These are phyloP conservation scores for Gorsachius magnificus DNA, from an alignment of 2,797 vertebrate genomes.

Conservation along the genomic window DNA sequence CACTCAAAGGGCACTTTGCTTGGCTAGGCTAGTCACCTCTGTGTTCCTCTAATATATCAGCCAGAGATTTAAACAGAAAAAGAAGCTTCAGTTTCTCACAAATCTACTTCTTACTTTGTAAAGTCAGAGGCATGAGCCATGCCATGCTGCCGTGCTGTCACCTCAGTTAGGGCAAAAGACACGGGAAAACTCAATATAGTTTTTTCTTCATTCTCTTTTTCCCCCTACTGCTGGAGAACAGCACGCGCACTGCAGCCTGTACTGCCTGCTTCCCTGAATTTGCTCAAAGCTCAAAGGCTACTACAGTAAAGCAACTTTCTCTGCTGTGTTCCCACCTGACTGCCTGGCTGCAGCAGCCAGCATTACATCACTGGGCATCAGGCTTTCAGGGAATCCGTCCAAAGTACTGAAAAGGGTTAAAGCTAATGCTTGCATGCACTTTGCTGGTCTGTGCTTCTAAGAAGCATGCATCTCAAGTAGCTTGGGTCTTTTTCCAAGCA, in stretches of 20 bases:
- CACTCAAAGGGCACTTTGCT: background rate
- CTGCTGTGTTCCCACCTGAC: background rate
- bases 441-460: background rate
- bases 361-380: background rate
- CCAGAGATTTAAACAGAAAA: background rate
- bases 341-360: background rate
- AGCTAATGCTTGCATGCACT: background rate
- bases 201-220: background rate
- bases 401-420: conserved; percentile 43
- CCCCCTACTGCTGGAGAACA: background rate
- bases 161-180: background rate
- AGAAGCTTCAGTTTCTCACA: background rate
- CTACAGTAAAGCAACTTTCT: background rate
- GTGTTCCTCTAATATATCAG: background rate
- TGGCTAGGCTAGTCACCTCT: background rate
- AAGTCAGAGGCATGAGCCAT: background rate
- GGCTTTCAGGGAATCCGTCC: background rate
- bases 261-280: background rate
- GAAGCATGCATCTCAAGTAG: conserved; percentile 57
- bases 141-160: background rate
- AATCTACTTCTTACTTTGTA: background rate
- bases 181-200: background rate
- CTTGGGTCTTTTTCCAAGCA: conserved; percentile 37
- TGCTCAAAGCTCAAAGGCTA: background rate
- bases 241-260: background rate